Evolutionary conservation across 2,888 invertebrate genomes (phyloP), one percentile per base, ranked within the genome.

Genomic region (Linyphia triangularis): DNA sequence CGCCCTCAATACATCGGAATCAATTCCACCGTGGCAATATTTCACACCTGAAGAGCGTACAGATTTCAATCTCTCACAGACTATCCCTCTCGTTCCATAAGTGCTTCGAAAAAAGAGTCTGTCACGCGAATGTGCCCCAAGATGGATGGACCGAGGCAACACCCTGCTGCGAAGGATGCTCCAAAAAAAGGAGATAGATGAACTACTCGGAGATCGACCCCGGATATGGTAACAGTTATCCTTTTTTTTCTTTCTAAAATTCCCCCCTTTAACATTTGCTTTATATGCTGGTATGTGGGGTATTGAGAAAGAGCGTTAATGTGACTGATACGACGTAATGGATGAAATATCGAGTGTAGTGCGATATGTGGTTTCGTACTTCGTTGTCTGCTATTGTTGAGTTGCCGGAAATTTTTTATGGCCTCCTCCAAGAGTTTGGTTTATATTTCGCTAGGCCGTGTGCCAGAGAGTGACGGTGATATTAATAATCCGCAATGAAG

Each of bases 101-200:
- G 67, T 79, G 79, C 51, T 10, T 19, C 79, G 82, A 82, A 28
- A 83, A 73, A 65, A 51, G 30, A 40, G 65, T 75, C 73, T 83
- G 83, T 73, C 83, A 82, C 26, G 61, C 82, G 72, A 37, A 61
- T 61, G 37, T 65, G 24, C 26, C n/a, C 83, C 7, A 13, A 73
- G 33, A 83, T 51, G 28, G 65, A 81, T 57, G 28, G 59, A 51
- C 19, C 63, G 51, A 59, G 24, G 13, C 28, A 9, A 2, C 4
- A 16, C 37, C 85, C 79, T 26, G 85, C 85, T 79, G 85, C 1
- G 85, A 86, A 72, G 78, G 78, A 85, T 79, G 85, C 78, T 85
- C 85, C 30, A 85, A 85, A 78, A 85, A 85, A 85, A 37, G 40
- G 72, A 78, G 51, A 79, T 73, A 86, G 79, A 86, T 73, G 85